Evolutionary conservation across 2,888 invertebrate species (phyloP), one percentile per base, ranked within the genome.

Genomic region (Ophion ellenae): DNA sequence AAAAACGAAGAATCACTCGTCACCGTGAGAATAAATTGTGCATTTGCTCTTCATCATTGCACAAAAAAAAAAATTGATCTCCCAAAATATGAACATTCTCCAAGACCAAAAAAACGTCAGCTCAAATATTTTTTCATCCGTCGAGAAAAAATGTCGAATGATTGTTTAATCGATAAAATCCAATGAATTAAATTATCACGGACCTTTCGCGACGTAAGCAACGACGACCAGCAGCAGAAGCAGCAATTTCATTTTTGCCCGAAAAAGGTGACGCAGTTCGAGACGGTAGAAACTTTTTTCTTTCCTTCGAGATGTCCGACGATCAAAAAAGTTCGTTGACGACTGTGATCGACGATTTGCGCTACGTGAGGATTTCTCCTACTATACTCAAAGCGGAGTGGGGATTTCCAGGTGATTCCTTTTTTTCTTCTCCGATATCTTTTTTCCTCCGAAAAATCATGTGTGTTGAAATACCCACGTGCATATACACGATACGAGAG

Each of bases 121-220:
- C 3, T 40, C 20, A 2, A 9, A 4, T 3, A 10, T 10, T 10
- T 28, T 2, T 28, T 28, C 9, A 40, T 40, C 7, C 6, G 40
- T 40, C 40, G 40, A 40, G 40, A 53, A 53, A 53, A 53, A 57
- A 6, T 57, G 9, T 40, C 10, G 17, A 11, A 20, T 0, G 45
- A 47, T 47, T 28, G 20, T 45, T 6, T 17, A 17, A 53, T 17
- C 53, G 53, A 53, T 53, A 17, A 5, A 4, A 20, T 24, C 14
- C 1, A 47, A 75, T 70, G 3, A 53, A 53, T 53, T 4, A 17
- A 53, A 17, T 14, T 5, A 17, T 53, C 14, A 70, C 79, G 63
- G 20, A 71, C 79, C 63, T 10, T 36, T 36, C 14, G 63, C 79
- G 32, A 79, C 32, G 36, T 64, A 79, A 36, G 71, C 64, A 7